Percentiles rank a stretch among this genome's conserved stretches.
Conservation (phyloP, 37 sponge, comb jelly and placozoan species). For the Ianthella basta region DNA sequence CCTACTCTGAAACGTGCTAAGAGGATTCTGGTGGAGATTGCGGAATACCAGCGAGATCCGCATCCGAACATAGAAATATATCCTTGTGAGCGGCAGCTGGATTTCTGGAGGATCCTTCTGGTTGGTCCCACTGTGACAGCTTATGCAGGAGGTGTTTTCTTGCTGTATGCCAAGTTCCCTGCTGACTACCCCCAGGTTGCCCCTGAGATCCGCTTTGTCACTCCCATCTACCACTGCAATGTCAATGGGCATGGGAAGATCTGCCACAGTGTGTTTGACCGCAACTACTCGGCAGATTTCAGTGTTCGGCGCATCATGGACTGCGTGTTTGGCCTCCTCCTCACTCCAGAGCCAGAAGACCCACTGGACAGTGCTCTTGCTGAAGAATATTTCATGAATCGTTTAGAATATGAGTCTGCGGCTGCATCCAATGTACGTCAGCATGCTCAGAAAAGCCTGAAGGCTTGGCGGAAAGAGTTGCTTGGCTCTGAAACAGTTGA, state of each 20-base stretch:
- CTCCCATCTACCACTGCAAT: slow-evolving; percentile 56
- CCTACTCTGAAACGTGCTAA: background rate
- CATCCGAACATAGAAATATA: slow-evolving; percentile 33
- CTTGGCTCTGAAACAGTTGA: slow-evolving; percentile 10
- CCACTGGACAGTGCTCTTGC: slow-evolving; percentile 48
- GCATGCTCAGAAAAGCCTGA: slow-evolving; percentile 28
- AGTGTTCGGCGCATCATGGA: slow-evolving; percentile 27
- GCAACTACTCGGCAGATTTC: slow-evolving; percentile 20
- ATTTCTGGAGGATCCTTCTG: slow-evolving; percentile 30
- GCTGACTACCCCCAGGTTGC: slow-evolving; percentile 23
- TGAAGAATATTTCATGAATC: slow-evolving; percentile 37
- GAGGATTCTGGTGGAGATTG: slow-evolving; percentile 9
- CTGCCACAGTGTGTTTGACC: slow-evolving; percentile 27
- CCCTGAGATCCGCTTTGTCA: slow-evolving; percentile 46
- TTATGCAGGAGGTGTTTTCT: slow-evolving; percentile 29
- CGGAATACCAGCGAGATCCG: background rate
- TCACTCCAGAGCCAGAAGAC: slow-evolving; percentile 36
- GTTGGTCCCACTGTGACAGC: slow-evolving; percentile 8
- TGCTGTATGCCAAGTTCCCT: slow-evolving; percentile 36
- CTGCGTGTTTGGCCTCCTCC: slow-evolving; percentile 29
- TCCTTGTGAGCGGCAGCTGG: slow-evolving; percentile 30
- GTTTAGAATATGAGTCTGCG: background rate
- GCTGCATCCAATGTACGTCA: background rate
- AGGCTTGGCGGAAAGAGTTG: slow-evolving; percentile 39
- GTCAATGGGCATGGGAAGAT: slow-evolving; percentile 38